Conservation (phyloP, 2,797 vertebrate genomes). For the Cossypha dichroa region DNA sequence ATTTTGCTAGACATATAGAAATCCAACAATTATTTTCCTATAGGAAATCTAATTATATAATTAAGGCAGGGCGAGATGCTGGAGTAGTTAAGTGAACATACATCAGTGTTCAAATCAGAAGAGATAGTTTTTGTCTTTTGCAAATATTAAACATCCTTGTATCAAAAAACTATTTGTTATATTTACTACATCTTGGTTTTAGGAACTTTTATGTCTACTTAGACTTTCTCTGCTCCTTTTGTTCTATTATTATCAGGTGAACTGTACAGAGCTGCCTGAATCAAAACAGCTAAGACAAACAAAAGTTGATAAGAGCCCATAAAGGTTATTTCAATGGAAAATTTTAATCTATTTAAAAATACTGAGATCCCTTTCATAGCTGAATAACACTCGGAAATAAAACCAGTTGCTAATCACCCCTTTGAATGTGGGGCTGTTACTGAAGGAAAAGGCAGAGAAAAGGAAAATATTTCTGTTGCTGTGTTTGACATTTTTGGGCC, state of each 20-base stretch:
- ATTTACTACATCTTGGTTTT: neutral
- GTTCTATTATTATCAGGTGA: neutral
- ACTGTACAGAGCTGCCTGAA: neutral
- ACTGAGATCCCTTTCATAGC: neutral
- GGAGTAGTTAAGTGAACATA: neutral
- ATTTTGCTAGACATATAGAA: neutral
- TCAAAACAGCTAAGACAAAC: slow-evolving; percentile 25
- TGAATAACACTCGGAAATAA: neutral
- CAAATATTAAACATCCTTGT: neutral
- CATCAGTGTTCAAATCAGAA: neutral
- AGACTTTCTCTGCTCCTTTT: neutral
- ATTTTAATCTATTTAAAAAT: neutral
- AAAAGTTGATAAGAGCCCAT: neutral
- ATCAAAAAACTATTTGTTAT: neutral
- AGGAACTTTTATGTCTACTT: neutral
- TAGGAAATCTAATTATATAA: neutral
- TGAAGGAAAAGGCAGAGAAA: slow-evolving; percentile 13
- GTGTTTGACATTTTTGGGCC: slow-evolving; percentile 2
- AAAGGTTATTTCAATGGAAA: slow-evolving; percentile 3
- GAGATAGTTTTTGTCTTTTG: neutral
- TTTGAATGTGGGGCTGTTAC: neutral
- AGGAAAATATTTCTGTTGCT: slow-evolving; percentile 29
- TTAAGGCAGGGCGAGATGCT: neutral
- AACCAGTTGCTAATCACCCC: neutral
- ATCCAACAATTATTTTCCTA: neutral